phyloP scores from a whole-genome alignment of 2,113 vertebrate genomes.

The Oncorhynchus kisutch region DNA sequence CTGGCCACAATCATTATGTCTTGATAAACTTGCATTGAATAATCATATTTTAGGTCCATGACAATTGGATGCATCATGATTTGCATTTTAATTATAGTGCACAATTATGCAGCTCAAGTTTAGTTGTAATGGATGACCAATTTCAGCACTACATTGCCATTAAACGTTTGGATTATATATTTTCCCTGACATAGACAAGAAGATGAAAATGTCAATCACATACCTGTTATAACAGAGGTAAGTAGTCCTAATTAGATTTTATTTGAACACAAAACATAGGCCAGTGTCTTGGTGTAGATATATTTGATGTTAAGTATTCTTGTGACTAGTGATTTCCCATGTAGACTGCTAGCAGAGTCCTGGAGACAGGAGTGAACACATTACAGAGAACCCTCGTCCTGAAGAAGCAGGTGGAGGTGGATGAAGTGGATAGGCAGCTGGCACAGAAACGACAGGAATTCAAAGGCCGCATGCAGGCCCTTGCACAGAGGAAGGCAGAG shows the following conservation, averaged over 20 bases:
- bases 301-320: too few relatives aligned
- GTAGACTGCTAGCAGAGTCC: slow-evolving; percentile 57
- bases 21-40: too few relatives aligned
- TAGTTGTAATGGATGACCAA: not conserved
- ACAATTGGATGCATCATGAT: not conserved
- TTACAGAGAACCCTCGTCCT: slow-evolving; percentile 70
- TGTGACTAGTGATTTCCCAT: not conserved
- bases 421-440: slow-evolving; percentile 62
- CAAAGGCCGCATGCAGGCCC: slow-evolving; percentile 16
- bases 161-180: slow-evolving; percentile 1
- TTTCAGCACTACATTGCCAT: not conserved
- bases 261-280: not conserved
- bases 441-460: slow-evolving; percentile 69
- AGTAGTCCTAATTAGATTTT: slow-evolving; percentile 4
- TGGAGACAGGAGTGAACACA: slow-evolving; percentile 65
- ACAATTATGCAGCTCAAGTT: too few relatives aligned
- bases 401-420: slow-evolving; percentile 71
- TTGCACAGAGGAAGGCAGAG: slow-evolving; percentile 53
- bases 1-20: too few relatives aligned
- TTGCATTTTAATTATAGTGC: not conserved
- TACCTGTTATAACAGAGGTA: slow-evolving; percentile 69
- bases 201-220: slow-evolving; percentile 43
- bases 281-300: not conserved
- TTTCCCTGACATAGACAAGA: slow-evolving; percentile 51
- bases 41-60: too few relatives aligned